Evolutionary conservation across 2,797 vertebrate genomes (phyloP).

Genomic region (Bradypodion pumilum): DNA sequence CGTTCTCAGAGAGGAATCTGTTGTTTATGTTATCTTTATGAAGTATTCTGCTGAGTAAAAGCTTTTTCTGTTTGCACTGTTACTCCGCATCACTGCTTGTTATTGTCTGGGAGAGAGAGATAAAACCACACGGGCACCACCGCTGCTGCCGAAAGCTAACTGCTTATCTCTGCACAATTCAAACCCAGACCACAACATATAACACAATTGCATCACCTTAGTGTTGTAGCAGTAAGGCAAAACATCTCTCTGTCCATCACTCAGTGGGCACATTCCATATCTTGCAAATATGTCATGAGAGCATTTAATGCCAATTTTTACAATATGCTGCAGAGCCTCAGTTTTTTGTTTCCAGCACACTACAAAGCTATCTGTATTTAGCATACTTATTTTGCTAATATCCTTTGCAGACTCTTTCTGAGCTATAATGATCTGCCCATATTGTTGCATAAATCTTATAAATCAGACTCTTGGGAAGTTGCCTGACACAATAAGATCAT

Average conservation of each 20-base stretch:
- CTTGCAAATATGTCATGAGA: background rate
- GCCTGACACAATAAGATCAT: background rate
- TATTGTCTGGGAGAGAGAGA: too few species aligned
- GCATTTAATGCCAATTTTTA: background rate
- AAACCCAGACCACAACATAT: too few species aligned
- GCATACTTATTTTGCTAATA: constrained; percentile 5
- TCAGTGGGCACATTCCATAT: background rate
- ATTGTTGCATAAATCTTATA: constrained; percentile 12
- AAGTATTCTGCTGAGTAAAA: too few species aligned
- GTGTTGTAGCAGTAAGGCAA: background rate
- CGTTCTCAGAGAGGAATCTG: too few species aligned
- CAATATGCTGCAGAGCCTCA: background rate
- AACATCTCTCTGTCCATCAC: background rate
- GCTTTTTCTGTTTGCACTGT: too few species aligned
- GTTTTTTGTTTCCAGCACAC: constrained; percentile 4
- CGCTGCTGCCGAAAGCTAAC: too few species aligned
- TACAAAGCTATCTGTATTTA: constrained; percentile 1
- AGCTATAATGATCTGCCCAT: background rate
- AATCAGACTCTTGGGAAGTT: background rate
- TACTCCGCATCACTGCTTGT: too few species aligned
- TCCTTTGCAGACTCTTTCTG: background rate
- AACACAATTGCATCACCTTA: too few species aligned
- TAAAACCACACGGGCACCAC: too few species aligned
- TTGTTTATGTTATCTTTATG: too few species aligned
- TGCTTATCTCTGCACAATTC: too few species aligned